Conservation (phyloP, 2,113 vertebrate species). For the Neopipo cinnamomea region DNA sequence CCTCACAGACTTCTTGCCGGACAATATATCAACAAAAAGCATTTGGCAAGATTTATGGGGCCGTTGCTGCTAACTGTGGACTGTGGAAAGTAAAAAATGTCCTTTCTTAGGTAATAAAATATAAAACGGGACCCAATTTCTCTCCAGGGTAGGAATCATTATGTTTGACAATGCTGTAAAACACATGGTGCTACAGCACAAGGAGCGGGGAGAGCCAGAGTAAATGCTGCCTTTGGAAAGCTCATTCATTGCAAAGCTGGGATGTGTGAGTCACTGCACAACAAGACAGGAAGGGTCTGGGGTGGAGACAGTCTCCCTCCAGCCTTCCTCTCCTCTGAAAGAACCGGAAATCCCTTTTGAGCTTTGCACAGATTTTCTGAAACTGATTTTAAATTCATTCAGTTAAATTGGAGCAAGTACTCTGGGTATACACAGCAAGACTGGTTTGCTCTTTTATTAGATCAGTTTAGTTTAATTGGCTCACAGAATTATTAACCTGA, state of each 20-base stretch:
- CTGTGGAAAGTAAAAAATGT: constrained; percentile 74
- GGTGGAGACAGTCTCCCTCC: not conserved
- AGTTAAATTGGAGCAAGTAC: not conserved
- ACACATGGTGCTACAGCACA: not conserved
- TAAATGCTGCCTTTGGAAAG: not conserved
- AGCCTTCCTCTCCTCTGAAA: not conserved
- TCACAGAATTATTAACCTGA: not conserved
- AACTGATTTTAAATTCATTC: not conserved
- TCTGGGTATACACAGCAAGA: not conserved
- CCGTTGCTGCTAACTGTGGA: constrained; percentile 60
- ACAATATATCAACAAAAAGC: constrained; percentile 65
- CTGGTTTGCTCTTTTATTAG: not conserved
- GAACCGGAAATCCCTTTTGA: not conserved
- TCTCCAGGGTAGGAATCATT: constrained; percentile 75
- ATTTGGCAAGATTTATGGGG: constrained; percentile 71
- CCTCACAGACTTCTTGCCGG: constrained; percentile 30
- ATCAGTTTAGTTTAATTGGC: not conserved
- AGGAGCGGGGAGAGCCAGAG: not conserved
- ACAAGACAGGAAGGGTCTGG: not conserved
- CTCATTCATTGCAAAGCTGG: not conserved
- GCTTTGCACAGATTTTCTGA: not conserved
- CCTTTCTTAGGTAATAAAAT: constrained; percentile 75
- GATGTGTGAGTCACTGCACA: not conserved
- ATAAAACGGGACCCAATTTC: constrained; percentile 72
- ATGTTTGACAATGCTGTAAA: constrained; percentile 72